phyloP scores from a whole-genome alignment of 2,113 vertebrate genomes.

The Leptobrachium ailaonicum region DNA sequence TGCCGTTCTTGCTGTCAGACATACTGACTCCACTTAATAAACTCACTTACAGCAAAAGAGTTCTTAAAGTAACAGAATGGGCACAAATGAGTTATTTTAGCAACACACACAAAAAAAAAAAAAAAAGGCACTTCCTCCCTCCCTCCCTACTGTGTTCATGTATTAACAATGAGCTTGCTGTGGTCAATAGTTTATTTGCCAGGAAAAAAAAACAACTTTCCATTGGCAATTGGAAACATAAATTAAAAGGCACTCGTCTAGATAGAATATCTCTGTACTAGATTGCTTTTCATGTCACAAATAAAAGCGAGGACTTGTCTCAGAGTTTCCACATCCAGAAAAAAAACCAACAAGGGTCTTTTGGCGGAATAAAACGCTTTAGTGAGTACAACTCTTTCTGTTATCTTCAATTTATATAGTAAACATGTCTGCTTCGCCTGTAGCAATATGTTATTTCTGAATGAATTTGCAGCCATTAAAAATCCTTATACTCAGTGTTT shows the following conservation, averaged over 20 bases:
- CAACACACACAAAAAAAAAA: too few species aligned
- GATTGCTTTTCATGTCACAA: conserved; percentile 38
- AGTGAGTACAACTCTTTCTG: conserved; percentile 13
- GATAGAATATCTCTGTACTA: conserved; percentile 37
- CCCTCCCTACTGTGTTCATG: conserved; percentile 49
- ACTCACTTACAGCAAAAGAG: conserved; percentile 62
- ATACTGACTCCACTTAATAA: conserved; percentile 73
- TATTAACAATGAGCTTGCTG: conserved; percentile 50
- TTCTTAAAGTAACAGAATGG: conserved; percentile 64
- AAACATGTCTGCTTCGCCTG: background rate
- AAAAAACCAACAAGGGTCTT: background rate
- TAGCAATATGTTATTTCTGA: conserved; percentile 2
- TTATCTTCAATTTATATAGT: conserved; percentile 5
- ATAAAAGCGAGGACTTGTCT: conserved; percentile 19
- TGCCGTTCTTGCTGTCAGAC: conserved; percentile 67
- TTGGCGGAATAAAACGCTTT: conserved; percentile 13
- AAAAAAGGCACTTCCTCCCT: conserved; percentile 58
- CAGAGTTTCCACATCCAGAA: conserved; percentile 32
- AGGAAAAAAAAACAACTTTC: conserved; percentile 17
- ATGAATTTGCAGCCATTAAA: conserved; percentile 15
- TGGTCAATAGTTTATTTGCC: conserved; percentile 54
- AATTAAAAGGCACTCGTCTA: conserved; percentile 34
- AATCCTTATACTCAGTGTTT: background rate
- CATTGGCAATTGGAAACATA: conserved; percentile 17
- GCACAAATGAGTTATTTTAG: conserved; percentile 67